Base-by-base conservation (phyloP, 2,797 vertebrate species). In the Eulemur rubriventer region DNA sequence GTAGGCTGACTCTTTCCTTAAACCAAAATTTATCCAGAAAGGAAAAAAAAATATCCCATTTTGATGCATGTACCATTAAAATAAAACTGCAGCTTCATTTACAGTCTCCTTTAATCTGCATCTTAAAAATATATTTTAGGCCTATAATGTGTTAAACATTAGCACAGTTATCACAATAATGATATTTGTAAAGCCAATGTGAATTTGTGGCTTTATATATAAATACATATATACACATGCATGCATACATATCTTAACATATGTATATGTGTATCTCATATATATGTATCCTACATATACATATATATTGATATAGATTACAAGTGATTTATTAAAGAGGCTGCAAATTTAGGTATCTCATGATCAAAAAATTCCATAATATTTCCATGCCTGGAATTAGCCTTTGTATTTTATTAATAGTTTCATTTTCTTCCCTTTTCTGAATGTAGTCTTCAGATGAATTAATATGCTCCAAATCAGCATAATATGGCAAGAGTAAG, bases 381-480 rank as follows among this genome's bases (percentile, higher is more conserved):
- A 24, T 93, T 89, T 85, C 46, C 18, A 12, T 41, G 9, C n/a
- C 55, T 95, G 57, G 18, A 33, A 43, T 61, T n/a, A 63, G 52
- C 26, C 61, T 84, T 9, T 70, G 46, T 13, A 7, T 94, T 96
- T 82, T 50, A 55, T 55, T 55, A 55, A 55, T 55, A 46, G 59
- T 93, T 72, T 57, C 50, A 0, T 97, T 59, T 70, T 2, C 3
- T 79, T 94, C 61, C 46, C 95, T 76, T 95, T 95, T 86, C 75
- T 61, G 22, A 90, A 94, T 35, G 14, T 88, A 76, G 52, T 91
- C 69, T 97, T 97, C 33, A 94, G 76, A 75, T 92, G 76, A 97
- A 91, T 95, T 86, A 86, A 82, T 91, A 89, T 91, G 38, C 38
- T 96, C 81, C 91, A 97, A 97, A 97, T 97, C 96, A 96, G 89